Evolutionary conservation across 2,888 invertebrate species (phyloP), one percentile per base, ranked within the genome.

Genomic region (Cordilura impudica): DNA sequence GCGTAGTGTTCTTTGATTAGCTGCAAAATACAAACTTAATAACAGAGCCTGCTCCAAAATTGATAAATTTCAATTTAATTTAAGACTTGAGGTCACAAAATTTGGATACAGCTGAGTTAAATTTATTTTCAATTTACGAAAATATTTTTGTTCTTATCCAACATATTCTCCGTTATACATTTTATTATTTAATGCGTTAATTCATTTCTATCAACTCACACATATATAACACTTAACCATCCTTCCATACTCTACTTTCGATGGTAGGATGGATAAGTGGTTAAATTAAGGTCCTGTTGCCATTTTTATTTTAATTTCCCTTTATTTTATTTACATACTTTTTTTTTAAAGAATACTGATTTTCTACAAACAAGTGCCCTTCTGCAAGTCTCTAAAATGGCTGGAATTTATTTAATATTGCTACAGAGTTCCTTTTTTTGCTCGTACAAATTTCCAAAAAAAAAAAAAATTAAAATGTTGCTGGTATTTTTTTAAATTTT

Each of bases 121-220:
- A 26, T 26, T 26, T 4, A 26, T 26, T 26, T 26, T 26, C 6
- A n/a, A 26, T 26, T 6, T 29, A 23, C 6, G 35, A 35, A 79
- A 39, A 3, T 1, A 23, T 19, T 4, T 14, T 43, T 31, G n/a
- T 21, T 10, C 19, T 31, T 12, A 61, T 18, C 54, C 29, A 56
- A 63, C 39, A 39, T 12, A 10, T 35, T 35, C 12, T 12, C 1
- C 35, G 1, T 2, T 4, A 39, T 39, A 39, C 35, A 39, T 39
- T 39, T 39, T 39, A 39, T 39, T 39, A 39, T 39, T 39, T 39
- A 83, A 81, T 83, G 80, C 84, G 84, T 87, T 86, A 86, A 87
- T 86, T 84, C 83, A 82, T 85, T 84, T 83, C 83, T 85, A 49
- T 10, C 35, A 35, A 47, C 39, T 56, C 49, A 49, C 18, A 10